These are phyloP conservation scores for Labeo calbasu DNA, from an alignment of 2,797 vertebrate genomes.

Conservation along the genomic window DNA sequence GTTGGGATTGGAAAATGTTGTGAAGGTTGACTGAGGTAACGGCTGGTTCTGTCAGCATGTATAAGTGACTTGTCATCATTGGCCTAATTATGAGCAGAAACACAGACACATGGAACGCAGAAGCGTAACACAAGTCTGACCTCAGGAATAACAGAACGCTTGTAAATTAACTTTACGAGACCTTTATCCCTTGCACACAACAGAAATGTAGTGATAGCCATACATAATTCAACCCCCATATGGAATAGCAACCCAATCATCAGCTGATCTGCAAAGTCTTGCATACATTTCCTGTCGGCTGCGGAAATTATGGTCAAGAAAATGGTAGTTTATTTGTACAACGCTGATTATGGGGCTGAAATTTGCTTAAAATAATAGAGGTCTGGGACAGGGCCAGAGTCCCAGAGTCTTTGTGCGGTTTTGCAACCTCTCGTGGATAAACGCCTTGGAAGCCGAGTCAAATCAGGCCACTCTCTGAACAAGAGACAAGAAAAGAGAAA, in stretches of 20 bases:
- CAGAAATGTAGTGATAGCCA: slow-evolving; percentile 7
- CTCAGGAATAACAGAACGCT: slow-evolving; percentile 32
- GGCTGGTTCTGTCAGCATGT: slow-evolving; percentile 27
- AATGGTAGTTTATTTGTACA: slow-evolving; percentile 42
- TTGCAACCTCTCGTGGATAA: slow-evolving; percentile 68
- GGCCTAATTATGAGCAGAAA: slow-evolving; percentile 47
- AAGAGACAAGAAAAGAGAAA: slow-evolving; percentile 52
- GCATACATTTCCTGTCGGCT: slow-evolving; percentile 32
- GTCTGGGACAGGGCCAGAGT: slow-evolving; percentile 56
- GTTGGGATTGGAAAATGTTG: slow-evolving; percentile 22
- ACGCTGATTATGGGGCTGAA: slow-evolving; percentile 46
- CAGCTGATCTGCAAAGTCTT: slow-evolving; percentile 9
- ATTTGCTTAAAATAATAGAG: slow-evolving; percentile 47
- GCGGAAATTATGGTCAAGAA: slow-evolving; percentile 23
- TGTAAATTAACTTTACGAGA: slow-evolving; percentile 14
- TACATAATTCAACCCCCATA: slow-evolving; percentile 22
- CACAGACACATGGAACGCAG: slow-evolving; percentile 27
- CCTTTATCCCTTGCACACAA: background rate
- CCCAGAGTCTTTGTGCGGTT: slow-evolving; percentile 62
- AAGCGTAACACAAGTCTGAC: background rate
- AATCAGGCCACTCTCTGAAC: slow-evolving; percentile 60
- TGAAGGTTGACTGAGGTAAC: slow-evolving; percentile 44
- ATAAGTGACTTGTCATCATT: slow-evolving; percentile 39
- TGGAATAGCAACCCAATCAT: slow-evolving; percentile 35
- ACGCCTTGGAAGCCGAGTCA: slow-evolving; percentile 56